phyloP scores from a whole-genome alignment of 2,888 invertebrate species.

The Microctonus brassicae region DNA sequence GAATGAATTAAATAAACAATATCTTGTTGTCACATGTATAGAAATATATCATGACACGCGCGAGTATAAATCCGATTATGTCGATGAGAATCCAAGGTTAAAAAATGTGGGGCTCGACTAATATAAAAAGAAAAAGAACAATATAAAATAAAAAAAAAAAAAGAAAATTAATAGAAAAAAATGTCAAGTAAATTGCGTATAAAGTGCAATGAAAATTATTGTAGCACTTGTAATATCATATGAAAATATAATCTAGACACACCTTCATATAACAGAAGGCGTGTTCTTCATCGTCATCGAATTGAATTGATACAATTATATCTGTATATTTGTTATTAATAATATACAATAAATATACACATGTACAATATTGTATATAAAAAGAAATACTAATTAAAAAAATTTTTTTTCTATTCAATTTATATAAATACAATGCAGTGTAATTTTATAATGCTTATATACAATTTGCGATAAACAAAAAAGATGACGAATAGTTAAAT shows the following conservation, averaged over 20 bases:
- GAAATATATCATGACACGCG: background rate
- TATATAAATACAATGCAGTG: no score
- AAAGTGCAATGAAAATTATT: background rate
- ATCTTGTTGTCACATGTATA: background rate
- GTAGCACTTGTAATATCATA: background rate
- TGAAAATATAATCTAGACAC: slow-evolving; percentile 2
- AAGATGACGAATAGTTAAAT: background rate
- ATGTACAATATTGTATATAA: no score
- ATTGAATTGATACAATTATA: background rate
- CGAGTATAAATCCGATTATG: background rate
- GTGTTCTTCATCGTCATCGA: background rate
- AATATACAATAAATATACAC: no score
- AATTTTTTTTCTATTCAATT: no score
- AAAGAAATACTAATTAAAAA: no score
- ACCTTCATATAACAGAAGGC: slow-evolving; percentile 1
- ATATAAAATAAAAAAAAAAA: background rate
- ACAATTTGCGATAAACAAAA: background rate
- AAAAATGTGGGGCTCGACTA: background rate
- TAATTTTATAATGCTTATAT: background rate
- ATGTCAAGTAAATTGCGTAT: background rate
- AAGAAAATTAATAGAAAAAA: no score
- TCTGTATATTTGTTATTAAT: no score
- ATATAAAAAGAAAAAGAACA: background rate
- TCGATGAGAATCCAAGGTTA: background rate
- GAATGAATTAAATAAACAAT: background rate